These are phyloP conservation scores for Beroe forskalii DNA, from an alignment of 37 sponge, comb jelly and placozoan genomes.

Conservation along the genomic window DNA sequence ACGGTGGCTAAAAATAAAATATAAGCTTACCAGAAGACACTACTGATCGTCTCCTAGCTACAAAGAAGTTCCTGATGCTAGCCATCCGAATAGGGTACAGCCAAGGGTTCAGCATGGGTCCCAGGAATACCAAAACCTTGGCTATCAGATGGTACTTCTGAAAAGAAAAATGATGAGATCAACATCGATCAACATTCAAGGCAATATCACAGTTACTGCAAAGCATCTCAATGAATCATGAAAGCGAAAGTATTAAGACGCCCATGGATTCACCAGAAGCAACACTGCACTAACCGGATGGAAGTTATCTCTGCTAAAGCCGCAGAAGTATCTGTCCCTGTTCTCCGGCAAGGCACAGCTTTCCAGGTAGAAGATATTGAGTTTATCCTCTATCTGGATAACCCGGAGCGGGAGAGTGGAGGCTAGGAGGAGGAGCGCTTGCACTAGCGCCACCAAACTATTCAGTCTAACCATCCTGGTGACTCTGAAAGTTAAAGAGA, in stretches of 20 bases:
- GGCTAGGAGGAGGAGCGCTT: constrained; percentile 1
- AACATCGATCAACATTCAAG: neutral
- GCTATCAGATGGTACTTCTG: constrained; percentile 14
- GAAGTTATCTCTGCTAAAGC: neutral
- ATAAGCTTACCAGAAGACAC: constrained; percentile 8
- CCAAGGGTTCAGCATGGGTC: constrained; percentile 63
- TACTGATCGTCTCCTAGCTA: neutral
- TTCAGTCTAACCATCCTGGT: neutral
- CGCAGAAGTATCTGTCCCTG: neutral
- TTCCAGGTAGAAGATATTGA: neutral
- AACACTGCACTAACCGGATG: neutral
- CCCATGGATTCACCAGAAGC: neutral
- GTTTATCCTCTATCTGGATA: constrained; percentile 31
- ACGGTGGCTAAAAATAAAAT: neutral
- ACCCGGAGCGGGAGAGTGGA: constrained; percentile 26
- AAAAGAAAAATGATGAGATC: neutral
- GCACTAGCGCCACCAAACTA: neutral
- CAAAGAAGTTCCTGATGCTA: constrained; percentile 33
- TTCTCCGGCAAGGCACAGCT: neutral
- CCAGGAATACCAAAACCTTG: constrained; percentile 35
- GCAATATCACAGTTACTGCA: neutral
- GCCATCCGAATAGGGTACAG: constrained; percentile 61
- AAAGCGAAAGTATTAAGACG: neutral
- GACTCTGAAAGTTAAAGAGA: neutral
- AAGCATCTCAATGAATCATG: neutral